A percentile compares a stretch with the other conserved stretches of the same genome.
Evolutionary conservation across 2,113 vertebrate genomes (phyloP).

Genomic region (Gallinago undulata): DNA sequence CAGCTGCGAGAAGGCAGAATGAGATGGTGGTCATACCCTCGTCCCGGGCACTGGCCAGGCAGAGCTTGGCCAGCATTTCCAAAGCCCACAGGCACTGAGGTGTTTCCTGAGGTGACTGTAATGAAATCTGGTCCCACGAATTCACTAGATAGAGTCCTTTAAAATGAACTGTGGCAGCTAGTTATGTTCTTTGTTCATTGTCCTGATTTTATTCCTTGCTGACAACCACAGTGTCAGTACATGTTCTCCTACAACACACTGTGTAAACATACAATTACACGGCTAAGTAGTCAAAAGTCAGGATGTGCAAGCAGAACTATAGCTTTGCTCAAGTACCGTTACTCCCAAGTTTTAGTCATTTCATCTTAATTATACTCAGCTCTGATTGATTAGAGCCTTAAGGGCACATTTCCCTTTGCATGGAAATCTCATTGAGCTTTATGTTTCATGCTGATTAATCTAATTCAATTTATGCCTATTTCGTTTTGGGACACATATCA

Average conservation of each 20-base stretch:
- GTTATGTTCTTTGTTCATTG: neutral
- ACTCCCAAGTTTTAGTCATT: neutral
- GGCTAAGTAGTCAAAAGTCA: neutral
- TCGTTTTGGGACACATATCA: neutral
- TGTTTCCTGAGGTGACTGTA: neutral
- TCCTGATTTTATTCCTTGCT: neutral
- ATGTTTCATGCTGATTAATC: neutral
- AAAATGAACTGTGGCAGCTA: neutral
- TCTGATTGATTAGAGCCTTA: slow-evolving; percentile 8
- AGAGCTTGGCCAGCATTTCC: fast-evolving
- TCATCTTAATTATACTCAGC: neutral
- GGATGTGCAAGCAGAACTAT: neutral
- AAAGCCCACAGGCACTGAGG: fast-evolving
- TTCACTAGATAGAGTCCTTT: neutral
- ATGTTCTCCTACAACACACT: neutral
- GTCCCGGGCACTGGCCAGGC: fast-evolving
- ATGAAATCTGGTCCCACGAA: neutral
- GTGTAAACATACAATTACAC: neutral
- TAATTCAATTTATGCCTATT: neutral
- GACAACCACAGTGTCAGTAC: neutral
- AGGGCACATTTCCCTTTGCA: neutral
- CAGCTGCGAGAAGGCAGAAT: neutral
- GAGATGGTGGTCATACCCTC: fast-evolving
- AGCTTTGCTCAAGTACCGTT: neutral
- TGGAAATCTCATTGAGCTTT: neutral